Conservation (phyloP, 2,797 vertebrate genomes). For the Micrastur ruficollis region DNA sequence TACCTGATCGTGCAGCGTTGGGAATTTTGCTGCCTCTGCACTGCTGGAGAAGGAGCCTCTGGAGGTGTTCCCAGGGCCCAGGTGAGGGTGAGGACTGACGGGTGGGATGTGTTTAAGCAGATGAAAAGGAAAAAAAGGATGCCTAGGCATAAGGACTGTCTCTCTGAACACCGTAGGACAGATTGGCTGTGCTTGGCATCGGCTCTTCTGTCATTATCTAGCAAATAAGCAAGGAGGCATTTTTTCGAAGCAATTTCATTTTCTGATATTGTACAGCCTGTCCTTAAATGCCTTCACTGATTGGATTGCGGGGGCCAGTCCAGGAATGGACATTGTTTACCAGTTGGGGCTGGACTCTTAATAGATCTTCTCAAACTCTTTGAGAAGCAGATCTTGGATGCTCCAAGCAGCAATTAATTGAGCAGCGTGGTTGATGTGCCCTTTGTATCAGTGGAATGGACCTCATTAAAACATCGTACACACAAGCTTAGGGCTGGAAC, state of each 20-base stretch:
- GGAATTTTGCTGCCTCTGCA: neutral
- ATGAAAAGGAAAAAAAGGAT: neutral
- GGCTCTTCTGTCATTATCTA: neutral
- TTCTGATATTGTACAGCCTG: neutral
- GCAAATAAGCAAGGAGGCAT: conserved; percentile 29
- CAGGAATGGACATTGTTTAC: neutral
- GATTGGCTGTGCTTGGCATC: conserved; percentile 8
- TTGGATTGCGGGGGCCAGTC: neutral
- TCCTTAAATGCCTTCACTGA: conserved; percentile 40
- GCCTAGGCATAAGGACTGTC: neutral
- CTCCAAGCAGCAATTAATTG: neutral
- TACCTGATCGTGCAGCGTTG: neutral
- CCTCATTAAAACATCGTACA: neutral
- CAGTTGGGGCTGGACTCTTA: neutral
- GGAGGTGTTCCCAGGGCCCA: neutral
- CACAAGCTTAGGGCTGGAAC: neutral
- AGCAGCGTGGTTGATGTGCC: neutral
- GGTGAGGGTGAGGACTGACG: neutral
- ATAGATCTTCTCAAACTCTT: conserved; percentile 9
- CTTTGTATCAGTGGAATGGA: neutral
- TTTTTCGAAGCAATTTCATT: conserved; percentile 36
- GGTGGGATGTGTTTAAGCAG: neutral
- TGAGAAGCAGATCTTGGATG: neutral
- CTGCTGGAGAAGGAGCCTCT: neutral
- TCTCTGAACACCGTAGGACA: neutral